These are phyloP conservation scores for Spodoptera frugiperda DNA, from an alignment of 1,140 invertebrate species.

Conservation along the genomic window DNA sequence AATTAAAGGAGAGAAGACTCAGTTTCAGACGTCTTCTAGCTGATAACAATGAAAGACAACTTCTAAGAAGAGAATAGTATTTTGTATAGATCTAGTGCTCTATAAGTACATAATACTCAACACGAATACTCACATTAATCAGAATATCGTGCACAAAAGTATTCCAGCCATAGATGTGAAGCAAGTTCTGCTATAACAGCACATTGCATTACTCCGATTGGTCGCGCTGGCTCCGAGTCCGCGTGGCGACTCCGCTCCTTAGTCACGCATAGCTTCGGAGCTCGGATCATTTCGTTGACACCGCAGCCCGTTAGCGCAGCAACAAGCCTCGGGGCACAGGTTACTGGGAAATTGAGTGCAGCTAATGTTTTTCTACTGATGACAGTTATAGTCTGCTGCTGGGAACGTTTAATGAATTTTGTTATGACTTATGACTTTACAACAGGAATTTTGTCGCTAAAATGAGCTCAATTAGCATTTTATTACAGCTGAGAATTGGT, in stretches of 20 bases:
- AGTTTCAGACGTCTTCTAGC: no score
- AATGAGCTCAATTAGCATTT: no score
- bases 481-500: no score
- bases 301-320: slow-evolving; percentile 9
- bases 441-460: neutral
- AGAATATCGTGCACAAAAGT: slow-evolving; percentile 2
- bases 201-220: slow-evolving; percentile 24
- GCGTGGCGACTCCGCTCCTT: slow-evolving; percentile 10
- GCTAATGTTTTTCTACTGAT: slow-evolving; percentile 32
- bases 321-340: slow-evolving; percentile 21
- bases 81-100: no score
- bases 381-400: slow-evolving; percentile 12
- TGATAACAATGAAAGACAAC: no score
- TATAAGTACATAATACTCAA: no score
- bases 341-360: slow-evolving; percentile 37
- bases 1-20: no score
- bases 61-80: no score
- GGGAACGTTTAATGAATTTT: slow-evolving; percentile 8
- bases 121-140: neutral
- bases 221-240: slow-evolving; percentile 5
- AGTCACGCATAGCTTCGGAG: slow-evolving; percentile 7
- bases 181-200: slow-evolving; percentile 13
- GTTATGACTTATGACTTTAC: neutral
- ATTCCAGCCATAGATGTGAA: slow-evolving; percentile 19
- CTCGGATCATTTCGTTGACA: slow-evolving; percentile 25